Percentiles rank a stretch among this genome's conserved stretches.
phyloP scores from a whole-genome alignment of 2,888 invertebrate species.

The Omphaloscelis lunosa region DNA sequence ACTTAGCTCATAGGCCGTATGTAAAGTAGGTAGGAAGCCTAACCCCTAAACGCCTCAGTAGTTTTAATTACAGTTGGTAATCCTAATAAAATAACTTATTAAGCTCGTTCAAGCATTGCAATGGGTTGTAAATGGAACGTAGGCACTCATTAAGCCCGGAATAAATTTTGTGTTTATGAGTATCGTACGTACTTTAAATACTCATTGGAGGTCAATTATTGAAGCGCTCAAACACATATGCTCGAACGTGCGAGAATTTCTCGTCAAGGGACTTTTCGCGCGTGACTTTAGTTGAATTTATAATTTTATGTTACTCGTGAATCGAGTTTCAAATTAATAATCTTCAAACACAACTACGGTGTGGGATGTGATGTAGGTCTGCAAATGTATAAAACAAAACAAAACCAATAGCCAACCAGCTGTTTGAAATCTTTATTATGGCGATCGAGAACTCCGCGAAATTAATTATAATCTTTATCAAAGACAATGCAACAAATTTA shows the following conservation, averaged over 20 bases:
- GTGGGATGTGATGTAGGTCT: no score
- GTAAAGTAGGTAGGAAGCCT: constrained; percentile 27
- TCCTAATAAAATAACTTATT: constrained; percentile 62
- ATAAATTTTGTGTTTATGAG: constrained; percentile 61
- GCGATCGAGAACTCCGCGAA: background rate
- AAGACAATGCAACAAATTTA: background rate
- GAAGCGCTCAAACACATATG: constrained; percentile 7
- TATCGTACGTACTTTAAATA: constrained; percentile 53
- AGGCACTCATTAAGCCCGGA: constrained; percentile 52
- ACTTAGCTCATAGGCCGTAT: constrained; percentile 23
- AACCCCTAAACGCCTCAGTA: constrained; percentile 39
- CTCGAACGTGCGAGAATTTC: background rate
- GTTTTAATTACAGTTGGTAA: constrained; percentile 60
- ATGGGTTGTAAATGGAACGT: constrained; percentile 57
- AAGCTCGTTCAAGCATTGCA: constrained; percentile 49
- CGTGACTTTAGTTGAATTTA: background rate
- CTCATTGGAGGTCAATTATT: constrained; percentile 33
- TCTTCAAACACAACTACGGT: background rate
- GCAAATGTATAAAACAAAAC: background rate
- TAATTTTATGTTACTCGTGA: background rate
- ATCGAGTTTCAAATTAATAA: background rate
- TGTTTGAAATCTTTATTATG: background rate
- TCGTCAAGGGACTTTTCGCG: background rate
- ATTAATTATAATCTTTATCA: background rate
- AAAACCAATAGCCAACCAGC: background rate